Evolutionary conservation across 1,140 invertebrate genomes (phyloP), one percentile per base, ranked within the genome.

Genomic region (Drosophila obscura): DNA sequence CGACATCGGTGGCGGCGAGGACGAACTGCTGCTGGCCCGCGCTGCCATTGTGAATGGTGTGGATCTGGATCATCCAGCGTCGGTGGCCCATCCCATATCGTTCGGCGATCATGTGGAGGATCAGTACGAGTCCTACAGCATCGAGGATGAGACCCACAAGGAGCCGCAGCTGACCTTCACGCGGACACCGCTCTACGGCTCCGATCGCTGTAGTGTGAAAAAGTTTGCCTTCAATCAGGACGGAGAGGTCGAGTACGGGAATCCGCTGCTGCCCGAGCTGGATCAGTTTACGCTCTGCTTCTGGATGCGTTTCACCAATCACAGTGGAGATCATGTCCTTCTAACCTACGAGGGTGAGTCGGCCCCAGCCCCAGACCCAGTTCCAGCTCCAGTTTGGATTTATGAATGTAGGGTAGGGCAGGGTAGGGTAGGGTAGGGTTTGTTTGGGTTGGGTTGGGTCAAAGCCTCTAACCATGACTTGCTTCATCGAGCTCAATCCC

Each of bases 231-330:
- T 92, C 11, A 92, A 92, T 63, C 81, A 92, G 50, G 91, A 92
- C 22, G 91, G 91, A 5, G 77, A 68, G 16, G 84, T 96, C 19
- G 94, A 95, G 60, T 96, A 96, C 85, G 95, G 95, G 61, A 93
- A 93, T 15, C 81, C 93, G 16, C 71, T 97, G 6, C 96, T 97
- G 6, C 96, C 96, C 0, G 94, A 96, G 66, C 76, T 96, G 51
- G 96, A 96, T 73, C 96, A 97, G 87, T 96, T 96, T 80, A 97
- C 96, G 0, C 92, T 97, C 0, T 97, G 96, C 79, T 94, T 94
- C 89, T 97, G 96, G 96, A 94, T 94, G 60, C 96, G 96, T 74
- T 96, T 96, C 67, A 94, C 94, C 62, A 97, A 97, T 85, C 96
- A 96, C 78, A 94, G 94, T 11, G 95, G 94, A 50, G 96, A 97